Evolutionary conservation across 2,888 invertebrate species (phyloP), one percentile per base, ranked within the genome.

Genomic region (Ochropacha duplaris): DNA sequence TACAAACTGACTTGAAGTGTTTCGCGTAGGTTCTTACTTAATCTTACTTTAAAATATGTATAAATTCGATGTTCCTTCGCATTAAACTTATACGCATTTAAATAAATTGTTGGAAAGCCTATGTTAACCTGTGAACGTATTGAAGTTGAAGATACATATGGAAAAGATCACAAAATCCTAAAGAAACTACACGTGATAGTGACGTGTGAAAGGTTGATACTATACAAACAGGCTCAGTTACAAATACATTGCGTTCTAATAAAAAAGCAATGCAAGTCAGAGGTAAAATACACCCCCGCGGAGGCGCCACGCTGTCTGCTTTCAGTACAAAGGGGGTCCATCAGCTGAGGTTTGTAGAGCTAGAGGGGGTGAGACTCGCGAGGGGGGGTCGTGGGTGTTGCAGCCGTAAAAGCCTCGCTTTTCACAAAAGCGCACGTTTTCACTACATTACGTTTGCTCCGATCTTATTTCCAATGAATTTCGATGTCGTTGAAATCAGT

Each of bases 401-500:
- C 61, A 68, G 62, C 72, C 74, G 77, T 84, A 77, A 84, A 87
- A 86, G 84, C 85, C 71, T 78, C 76, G 74, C 69, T 68, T 74
- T 69, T 68, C 68, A 85, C 81, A 86, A 86, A 80, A 79, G 82
- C 80, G 77, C 83, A 84, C 87, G 86, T 84, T 87, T 84, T 78
- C 86, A 80, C 78, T 83, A 85, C 84, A 84, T 82, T 84, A 84
- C 85, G 76, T 84, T 83, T 81, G 74, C 76, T 71, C 61, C 72
- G 76, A 81, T 83, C 80, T 80, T 80, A 81, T 84, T 84, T 76
- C 78, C 79, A 83, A 85, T 86, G 83, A 84, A 85, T 83, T 86
- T 81, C 77, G 79, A 74, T 72, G 72, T 66, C 66, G 68, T 68
- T 69, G 70, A 76, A 81, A 82, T 83, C 76, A 71, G 69, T 76